Conservation (phyloP, 2,113 vertebrate species). For the Oxyura jamaicensis region DNA sequence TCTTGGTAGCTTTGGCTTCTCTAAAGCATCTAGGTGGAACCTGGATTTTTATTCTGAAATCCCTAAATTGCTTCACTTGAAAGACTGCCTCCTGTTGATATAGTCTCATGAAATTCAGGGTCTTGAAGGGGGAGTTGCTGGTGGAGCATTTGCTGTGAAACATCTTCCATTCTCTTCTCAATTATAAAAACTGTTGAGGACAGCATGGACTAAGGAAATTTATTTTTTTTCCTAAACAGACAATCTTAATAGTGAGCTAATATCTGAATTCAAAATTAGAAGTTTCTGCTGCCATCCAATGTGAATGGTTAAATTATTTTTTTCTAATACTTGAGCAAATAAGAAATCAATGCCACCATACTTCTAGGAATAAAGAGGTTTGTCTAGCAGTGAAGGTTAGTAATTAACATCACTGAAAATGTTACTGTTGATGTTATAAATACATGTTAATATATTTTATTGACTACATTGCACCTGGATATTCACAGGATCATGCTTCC, state of each 20-base stretch:
- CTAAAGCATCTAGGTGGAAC: not conserved
- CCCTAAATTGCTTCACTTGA: not conserved
- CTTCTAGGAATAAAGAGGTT: not conserved
- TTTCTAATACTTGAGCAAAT: not conserved
- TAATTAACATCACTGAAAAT: not conserved
- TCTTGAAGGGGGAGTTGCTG: not conserved
- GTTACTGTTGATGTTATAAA: not conserved
- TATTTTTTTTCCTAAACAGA: not conserved
- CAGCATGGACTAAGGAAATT: not conserved
- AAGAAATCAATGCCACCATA: not conserved
- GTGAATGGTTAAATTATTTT: not conserved
- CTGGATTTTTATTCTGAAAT: not conserved
- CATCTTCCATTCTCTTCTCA: not conserved
- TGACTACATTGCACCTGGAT: fast-evolving
- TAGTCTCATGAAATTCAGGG: not conserved
- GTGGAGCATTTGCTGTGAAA: not conserved
- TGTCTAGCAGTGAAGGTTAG: not conserved
- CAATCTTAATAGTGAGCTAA: not conserved
- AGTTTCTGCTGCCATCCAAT: not conserved
- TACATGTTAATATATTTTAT: not conserved
- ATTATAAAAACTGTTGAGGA: not conserved
- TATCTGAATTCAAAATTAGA: not conserved
- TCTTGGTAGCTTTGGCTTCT: not conserved
- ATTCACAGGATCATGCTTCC: not conserved
- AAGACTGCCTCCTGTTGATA: not conserved